These are phyloP conservation scores for Leptoclinus maculatus DNA, from an alignment of 2,797 vertebrate genomes.

Conservation along the genomic window DNA sequence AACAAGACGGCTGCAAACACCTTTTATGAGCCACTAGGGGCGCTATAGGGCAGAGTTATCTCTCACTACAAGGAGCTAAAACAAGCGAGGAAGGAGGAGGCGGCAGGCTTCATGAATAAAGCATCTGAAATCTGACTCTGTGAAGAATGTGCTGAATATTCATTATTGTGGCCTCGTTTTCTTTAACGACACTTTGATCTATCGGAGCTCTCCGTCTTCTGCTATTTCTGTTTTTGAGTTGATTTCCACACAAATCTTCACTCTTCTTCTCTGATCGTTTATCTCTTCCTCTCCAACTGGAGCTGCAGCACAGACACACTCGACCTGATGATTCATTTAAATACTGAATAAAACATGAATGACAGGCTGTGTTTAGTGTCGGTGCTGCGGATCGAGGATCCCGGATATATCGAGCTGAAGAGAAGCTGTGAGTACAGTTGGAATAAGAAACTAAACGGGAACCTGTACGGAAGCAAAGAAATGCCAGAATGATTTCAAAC, in stretches of 20 bases:
- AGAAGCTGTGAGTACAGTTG: not conserved
- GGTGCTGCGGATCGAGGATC: not conserved
- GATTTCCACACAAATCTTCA: not conserved
- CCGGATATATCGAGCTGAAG: not conserved
- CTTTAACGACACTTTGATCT: not conserved
- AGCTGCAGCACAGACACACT: constrained; percentile 20
- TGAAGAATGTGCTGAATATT: constrained; percentile 6
- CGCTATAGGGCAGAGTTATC: not conserved
- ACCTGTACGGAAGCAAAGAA: not conserved
- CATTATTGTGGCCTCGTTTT: constrained; percentile 1
- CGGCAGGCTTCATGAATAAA: constrained; percentile 12
- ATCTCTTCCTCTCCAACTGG: not conserved
- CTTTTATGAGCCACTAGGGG: constrained; percentile 29
- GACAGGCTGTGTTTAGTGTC: constrained; percentile 21
- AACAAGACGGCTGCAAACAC: not conserved
- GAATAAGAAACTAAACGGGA: not conserved
- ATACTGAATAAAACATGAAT: constrained; percentile 58
- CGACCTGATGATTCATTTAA: constrained; percentile 49
- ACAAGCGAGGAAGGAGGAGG: not conserved
- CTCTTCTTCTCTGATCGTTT: not conserved
- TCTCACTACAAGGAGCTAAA: not conserved
- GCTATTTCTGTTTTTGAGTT: not conserved
- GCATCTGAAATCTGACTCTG: not conserved
- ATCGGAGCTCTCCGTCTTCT: not conserved
- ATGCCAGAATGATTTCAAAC: no score